Evolutionary conservation across 1,140 invertebrate species (phyloP).

Genomic region (Arctopsyche grandis): DNA sequence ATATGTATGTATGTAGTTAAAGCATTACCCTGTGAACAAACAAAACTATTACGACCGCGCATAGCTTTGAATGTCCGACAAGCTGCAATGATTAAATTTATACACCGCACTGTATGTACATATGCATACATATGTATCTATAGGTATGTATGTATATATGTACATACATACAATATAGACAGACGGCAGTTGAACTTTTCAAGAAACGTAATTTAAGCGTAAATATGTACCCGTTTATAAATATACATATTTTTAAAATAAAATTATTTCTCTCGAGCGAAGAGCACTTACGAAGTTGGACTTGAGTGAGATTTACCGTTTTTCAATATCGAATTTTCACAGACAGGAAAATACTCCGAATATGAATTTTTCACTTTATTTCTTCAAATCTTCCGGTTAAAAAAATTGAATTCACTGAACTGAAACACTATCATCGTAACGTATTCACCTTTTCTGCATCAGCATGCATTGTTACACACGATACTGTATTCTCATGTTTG

Average conservation of each 20-base stretch:
- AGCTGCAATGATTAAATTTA: conserved; percentile 22
- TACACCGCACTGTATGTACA: background rate
- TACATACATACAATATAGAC: background rate
- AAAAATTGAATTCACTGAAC: background rate
- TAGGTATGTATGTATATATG: background rate
- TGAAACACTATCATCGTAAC: background rate
- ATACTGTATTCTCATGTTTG: too few species aligned
- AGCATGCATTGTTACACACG: conserved; percentile 2
- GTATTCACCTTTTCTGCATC: background rate
- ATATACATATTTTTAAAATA: background rate
- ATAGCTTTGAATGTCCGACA: conserved; percentile 15
- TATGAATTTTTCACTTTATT: background rate
- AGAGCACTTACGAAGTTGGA: background rate
- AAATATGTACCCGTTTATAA: background rate
- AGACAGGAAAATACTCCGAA: background rate
- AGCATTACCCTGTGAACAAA: background rate
- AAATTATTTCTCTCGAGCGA: background rate
- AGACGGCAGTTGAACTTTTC: background rate
- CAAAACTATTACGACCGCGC: conserved; percentile 28
- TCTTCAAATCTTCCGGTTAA: background rate
- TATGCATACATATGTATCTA: background rate
- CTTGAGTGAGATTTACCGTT: background rate
- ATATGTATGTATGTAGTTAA: background rate
- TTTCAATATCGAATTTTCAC: background rate
- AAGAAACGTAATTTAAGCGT: background rate